Conservation (phyloP, 2,888 invertebrate genomes). For the Drosophila hamatofila region DNA sequence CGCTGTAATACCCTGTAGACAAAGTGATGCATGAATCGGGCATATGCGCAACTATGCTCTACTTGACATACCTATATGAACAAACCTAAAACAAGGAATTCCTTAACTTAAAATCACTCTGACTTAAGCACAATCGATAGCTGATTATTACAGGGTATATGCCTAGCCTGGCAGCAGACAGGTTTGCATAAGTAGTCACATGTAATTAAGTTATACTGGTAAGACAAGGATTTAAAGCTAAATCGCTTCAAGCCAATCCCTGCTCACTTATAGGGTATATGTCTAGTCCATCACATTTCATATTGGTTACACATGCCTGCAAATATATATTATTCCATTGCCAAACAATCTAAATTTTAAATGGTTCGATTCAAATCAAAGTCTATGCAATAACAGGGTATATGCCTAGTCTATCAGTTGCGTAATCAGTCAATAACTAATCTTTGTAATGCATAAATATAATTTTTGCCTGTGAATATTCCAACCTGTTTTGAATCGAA, state of each 20-base stretch:
- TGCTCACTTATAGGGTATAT: background rate
- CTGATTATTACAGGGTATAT: background rate
- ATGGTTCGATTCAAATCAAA: background rate
- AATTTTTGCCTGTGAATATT: background rate
- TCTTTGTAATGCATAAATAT: background rate
- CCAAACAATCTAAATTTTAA: background rate
- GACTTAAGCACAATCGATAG: background rate
- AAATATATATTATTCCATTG: no score
- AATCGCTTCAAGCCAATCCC: background rate
- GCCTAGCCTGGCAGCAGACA: background rate
- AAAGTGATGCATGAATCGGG: background rate
- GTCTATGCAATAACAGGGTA: background rate
- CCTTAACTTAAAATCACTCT: no score
- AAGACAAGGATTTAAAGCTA: no score
- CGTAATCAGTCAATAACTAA: background rate
- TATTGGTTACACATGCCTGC: no score
- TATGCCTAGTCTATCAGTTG: background rate
- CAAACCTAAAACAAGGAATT: no score
- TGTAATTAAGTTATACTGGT: no score
- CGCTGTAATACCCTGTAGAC: constrained; percentile 5
- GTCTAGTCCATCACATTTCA: no score
- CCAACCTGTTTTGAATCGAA: background rate
- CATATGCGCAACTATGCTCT: no score
- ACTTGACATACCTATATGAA: no score
- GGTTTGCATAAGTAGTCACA: no score